Conservation (phyloP, 2,797 vertebrate species). For the Chiroxiphia lanceolata region DNA sequence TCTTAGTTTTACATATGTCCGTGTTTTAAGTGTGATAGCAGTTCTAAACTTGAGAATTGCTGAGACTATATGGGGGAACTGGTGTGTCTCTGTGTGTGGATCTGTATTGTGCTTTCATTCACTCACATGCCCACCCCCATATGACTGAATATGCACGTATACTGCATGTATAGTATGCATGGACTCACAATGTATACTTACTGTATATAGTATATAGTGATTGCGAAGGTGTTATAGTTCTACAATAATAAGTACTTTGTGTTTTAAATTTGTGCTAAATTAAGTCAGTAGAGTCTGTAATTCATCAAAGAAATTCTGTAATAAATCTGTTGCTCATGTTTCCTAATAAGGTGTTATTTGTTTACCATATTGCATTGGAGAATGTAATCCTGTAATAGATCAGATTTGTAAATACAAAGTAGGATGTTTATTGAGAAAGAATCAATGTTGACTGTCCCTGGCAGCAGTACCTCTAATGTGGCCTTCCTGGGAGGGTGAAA, state of each 20-base stretch:
- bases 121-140: not conserved
- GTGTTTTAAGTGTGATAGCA: not conserved
- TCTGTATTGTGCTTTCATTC: not conserved
- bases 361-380: not conserved
- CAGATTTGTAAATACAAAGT: not conserved
- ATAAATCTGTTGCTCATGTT: not conserved
- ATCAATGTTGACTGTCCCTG: not conserved
- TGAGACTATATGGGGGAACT: not conserved
- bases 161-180: not conserved
- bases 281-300: not conserved
- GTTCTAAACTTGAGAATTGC: not conserved
- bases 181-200: not conserved
- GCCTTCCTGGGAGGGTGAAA: not conserved
- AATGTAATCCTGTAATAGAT: not conserved
- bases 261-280: not conserved
- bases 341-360: not conserved
- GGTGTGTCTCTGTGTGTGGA: not conserved
- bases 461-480: not conserved
- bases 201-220: not conserved
- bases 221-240: not conserved
- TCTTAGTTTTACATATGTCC: not conserved
- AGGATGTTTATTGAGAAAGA: not conserved
- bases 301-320: not conserved
- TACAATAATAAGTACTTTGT: not conserved
- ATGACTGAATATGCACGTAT: not conserved